phyloP scores from a whole-genome alignment of 2,888 invertebrate genomes.

The Camponotus fellah region DNA sequence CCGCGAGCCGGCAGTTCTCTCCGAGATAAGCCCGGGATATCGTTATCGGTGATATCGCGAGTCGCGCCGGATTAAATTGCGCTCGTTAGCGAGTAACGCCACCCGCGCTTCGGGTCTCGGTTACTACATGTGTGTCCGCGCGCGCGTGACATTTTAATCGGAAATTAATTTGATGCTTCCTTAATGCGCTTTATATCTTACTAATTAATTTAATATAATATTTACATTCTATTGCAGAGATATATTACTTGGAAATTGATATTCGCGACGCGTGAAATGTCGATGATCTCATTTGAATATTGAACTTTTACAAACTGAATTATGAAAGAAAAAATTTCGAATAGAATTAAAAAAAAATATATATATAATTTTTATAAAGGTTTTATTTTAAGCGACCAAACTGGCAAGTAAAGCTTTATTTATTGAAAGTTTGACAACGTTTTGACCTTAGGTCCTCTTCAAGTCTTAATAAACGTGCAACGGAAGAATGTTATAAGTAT shows the following conservation, averaged over 20 bases:
- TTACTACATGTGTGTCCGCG: too few relatives aligned
- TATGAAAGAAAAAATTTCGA: neutral
- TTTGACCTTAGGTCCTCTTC: too few relatives aligned
- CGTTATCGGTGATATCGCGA: conserved; percentile 48
- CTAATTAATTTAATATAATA: conserved; percentile 28
- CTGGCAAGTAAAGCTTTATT: too few relatives aligned
- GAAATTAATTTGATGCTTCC: conserved; percentile 25
- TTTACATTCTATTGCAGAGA: neutral
- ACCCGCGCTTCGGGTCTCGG: conserved; percentile 51
- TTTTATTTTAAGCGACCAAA: too few relatives aligned
- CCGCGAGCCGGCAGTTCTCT: conserved; percentile 25
- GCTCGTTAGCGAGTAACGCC: conserved; percentile 58
- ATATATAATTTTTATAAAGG: too few relatives aligned
- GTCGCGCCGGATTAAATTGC: conserved; percentile 46
- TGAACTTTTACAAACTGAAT: neutral
- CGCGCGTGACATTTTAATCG: conserved; percentile 22
- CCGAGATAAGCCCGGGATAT: conserved; percentile 45
- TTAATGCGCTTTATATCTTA: conserved; percentile 8
- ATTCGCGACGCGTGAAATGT: neutral
- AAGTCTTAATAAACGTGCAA: too few relatives aligned
- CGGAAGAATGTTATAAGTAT: too few relatives aligned
- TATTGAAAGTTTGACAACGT: too few relatives aligned
- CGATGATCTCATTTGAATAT: neutral
- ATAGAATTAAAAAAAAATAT: neutral
- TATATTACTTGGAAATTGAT: conserved; percentile 5